Evolutionary conservation across 2,113 vertebrate genomes (phyloP).

Genomic region (Xiphophorus couchianus): DNA sequence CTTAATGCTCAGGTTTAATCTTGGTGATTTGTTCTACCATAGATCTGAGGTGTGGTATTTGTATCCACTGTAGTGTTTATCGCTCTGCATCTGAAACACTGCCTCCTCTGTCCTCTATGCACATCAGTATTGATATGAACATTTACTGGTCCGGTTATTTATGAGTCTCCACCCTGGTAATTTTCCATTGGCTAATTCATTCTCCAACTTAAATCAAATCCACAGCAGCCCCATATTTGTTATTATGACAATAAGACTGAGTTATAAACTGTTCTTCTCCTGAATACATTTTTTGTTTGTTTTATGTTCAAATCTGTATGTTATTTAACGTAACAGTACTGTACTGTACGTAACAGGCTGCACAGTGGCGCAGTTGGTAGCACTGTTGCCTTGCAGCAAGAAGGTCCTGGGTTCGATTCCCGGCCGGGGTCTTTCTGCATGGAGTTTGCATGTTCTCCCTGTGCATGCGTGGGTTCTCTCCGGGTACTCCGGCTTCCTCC

Average conservation of each 20-base stretch:
- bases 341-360: too few species aligned
- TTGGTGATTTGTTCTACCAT: not conserved
- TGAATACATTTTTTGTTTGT: slow-evolving; percentile 5
- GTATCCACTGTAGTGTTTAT: not conserved
- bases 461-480: too few species aligned
- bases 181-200: slow-evolving; percentile 47
- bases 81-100: not conserved
- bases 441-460: too few species aligned
- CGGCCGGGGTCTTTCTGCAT: too few species aligned
- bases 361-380: too few species aligned
- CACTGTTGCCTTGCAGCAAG: too few species aligned
- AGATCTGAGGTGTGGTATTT: too few species aligned
- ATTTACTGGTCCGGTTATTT: slow-evolving; percentile 58
- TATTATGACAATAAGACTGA: not conserved
- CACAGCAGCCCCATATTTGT: slow-evolving; percentile 18
- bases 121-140: slow-evolving; percentile 44
- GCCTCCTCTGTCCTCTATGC: slow-evolving; percentile 18
- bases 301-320: slow-evolving; percentile 16
- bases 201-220: slow-evolving; percentile 22
- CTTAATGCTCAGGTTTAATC: not conserved
- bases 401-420: too few species aligned
- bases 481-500: too few species aligned
- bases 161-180: slow-evolving; percentile 42
- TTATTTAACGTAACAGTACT: slow-evolving; percentile 5
- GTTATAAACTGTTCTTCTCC: slow-evolving; percentile 11